phyloP scores from a whole-genome alignment of 2,113 vertebrate genomes.

The Lota lota region DNA sequence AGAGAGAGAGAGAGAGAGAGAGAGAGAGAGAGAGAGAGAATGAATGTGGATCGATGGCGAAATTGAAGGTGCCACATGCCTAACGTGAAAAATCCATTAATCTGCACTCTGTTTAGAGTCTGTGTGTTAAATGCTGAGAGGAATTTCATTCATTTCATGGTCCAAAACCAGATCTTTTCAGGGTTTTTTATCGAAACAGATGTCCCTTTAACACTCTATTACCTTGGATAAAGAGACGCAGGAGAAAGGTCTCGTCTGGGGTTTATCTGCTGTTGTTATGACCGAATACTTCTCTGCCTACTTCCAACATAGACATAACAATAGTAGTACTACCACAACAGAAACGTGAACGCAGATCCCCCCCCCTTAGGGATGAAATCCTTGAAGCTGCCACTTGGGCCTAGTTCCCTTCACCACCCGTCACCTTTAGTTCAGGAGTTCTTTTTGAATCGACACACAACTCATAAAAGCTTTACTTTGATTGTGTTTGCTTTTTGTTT shows the following conservation, averaged over 20 bases:
- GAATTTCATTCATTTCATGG: too few species aligned
- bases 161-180: too few species aligned
- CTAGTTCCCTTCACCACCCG: too few species aligned
- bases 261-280: constrained; percentile 51
- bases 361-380: constrained; percentile 1
- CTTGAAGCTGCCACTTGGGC: neutral
- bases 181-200: too few species aligned
- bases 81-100: neutral
- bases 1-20: too few species aligned
- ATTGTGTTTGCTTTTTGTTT: too few species aligned
- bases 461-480: too few species aligned
- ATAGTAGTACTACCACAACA: neutral
- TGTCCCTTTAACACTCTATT: constrained; percentile 13
- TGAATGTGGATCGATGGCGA: constrained; percentile 61
- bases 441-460: too few species aligned
- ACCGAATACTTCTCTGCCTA: constrained; percentile 30
- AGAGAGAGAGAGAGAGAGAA: neutral
- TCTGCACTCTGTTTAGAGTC: too few species aligned
- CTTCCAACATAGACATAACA: constrained; percentile 36
- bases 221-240: constrained; percentile 5
- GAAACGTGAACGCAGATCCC: neutral
- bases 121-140: too few species aligned
- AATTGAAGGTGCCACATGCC: constrained; percentile 39
- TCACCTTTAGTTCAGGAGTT: too few species aligned
- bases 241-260: constrained; percentile 16